phyloP scores from a whole-genome alignment of 2,113 vertebrate species.

The Dendropsophus ebraccatus region DNA sequence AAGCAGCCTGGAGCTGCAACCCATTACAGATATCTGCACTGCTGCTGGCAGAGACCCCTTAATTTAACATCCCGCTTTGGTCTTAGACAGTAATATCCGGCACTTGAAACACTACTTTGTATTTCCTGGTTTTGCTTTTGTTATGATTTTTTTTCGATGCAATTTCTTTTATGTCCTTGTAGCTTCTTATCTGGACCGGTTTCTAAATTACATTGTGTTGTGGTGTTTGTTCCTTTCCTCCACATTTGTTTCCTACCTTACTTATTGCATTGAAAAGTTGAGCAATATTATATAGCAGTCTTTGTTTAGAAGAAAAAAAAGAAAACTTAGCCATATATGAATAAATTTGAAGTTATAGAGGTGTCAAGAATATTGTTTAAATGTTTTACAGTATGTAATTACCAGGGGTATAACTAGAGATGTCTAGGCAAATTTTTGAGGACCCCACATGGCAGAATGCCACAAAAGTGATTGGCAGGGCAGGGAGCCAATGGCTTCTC shows the following conservation, averaged over 20 bases:
- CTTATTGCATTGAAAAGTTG: not conserved
- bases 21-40: conserved; percentile 26
- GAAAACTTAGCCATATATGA: too few relatives aligned
- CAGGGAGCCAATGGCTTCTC: too few relatives aligned
- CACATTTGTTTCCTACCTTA: not conserved
- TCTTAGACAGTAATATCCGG: conserved; percentile 15
- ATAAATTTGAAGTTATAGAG: too few relatives aligned
- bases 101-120: not conserved
- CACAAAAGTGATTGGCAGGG: too few relatives aligned
- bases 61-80: not conserved
- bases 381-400: too few relatives aligned
- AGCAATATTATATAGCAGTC: not conserved
- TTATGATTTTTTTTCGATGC: conserved; percentile 22
- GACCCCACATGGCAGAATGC: too few relatives aligned
- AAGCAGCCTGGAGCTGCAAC: not conserved
- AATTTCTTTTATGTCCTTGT: conserved; percentile 30
- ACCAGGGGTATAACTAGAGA: too few relatives aligned
- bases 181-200: conserved; percentile 2
- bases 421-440: too few relatives aligned
- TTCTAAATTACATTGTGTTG: conserved; percentile 18
- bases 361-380: too few relatives aligned
- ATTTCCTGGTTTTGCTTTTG: conserved; percentile 9
- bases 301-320: not conserved
- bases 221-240: not conserved
- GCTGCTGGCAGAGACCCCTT: not conserved